Conservation (phyloP, 64 coral and sea anemone species). For the Porites lutea region DNA sequence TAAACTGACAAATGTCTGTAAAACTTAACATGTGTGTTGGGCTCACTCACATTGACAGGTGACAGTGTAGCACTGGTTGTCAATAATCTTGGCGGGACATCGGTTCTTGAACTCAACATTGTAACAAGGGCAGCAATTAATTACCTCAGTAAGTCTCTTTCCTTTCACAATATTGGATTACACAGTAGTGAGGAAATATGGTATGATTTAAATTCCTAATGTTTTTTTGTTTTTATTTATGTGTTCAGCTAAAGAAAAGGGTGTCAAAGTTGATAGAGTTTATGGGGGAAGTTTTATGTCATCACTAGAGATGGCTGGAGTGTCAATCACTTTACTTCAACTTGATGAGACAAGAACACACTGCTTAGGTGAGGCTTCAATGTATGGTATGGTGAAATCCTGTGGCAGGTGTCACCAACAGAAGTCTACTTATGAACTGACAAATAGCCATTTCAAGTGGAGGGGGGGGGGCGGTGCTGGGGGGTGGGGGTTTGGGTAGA, state of each 20-base stretch:
- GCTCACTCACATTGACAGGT: conserved; percentile 47
- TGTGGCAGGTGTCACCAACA: background rate
- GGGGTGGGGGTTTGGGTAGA: too few relatives aligned
- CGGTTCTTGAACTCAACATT: conserved; percentile 82
- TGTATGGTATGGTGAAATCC: background rate
- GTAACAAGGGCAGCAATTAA: conserved; percentile 88
- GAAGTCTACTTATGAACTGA: too few relatives aligned
- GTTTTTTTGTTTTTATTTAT: background rate
- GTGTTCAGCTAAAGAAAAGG: conserved; percentile 44
- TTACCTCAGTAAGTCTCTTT: conserved; percentile 79
- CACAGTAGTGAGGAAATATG: too few relatives aligned
- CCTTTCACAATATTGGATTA: background rate
- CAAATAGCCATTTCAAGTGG: too few relatives aligned
- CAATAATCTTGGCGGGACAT: conserved; percentile 98
- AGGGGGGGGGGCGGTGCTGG: too few relatives aligned
- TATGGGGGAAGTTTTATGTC: conserved; percentile 95
- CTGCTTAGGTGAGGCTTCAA: conserved; percentile 68
- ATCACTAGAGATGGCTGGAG: conserved; percentile 96
- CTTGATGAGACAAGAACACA: conserved; percentile 74
- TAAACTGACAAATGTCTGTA: background rate
- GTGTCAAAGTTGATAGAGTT: conserved; percentile 80
- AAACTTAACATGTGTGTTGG: too few relatives aligned
- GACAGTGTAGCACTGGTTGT: conserved; percentile 87
- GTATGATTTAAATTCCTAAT: too few relatives aligned
- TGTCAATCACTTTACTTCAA: conserved; percentile 87